These are phyloP conservation scores for Leptoclinus maculatus DNA, from an alignment of 2,797 vertebrate genomes.

Conservation along the genomic window DNA sequence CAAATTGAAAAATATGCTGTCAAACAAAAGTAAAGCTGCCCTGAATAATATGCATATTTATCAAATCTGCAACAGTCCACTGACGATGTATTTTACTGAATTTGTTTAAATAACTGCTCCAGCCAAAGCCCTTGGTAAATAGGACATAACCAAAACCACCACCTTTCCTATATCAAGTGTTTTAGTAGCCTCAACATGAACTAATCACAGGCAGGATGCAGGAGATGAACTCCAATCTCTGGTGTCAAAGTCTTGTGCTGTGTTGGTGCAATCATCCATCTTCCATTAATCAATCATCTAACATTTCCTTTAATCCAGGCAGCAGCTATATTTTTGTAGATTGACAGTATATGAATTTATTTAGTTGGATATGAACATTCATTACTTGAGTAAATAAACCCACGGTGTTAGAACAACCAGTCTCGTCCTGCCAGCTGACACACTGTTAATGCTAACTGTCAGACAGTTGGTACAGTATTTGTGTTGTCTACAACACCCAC, in stretches of 20 bases:
- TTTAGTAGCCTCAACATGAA: neutral
- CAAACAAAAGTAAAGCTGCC: neutral
- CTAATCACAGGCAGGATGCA: neutral
- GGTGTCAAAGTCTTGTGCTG: neutral
- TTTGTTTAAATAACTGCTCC: neutral
- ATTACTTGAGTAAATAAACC: neutral
- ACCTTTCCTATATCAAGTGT: neutral
- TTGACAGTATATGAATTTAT: neutral
- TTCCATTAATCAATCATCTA: neutral
- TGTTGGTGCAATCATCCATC: neutral
- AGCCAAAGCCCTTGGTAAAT: neutral
- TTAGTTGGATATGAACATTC: neutral
- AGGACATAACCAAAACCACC: neutral
- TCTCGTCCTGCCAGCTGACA: slow-evolving; percentile 2
- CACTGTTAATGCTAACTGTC: slow-evolving; percentile 48
- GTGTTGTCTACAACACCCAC: slow-evolving; percentile 32
- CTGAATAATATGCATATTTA: neutral
- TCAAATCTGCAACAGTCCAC: neutral
- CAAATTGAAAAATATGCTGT: neutral
- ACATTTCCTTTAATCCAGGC: neutral
- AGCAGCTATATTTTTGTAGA: neutral
- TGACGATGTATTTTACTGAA: neutral
- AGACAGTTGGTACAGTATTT: slow-evolving; percentile 25
- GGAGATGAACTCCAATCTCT: neutral
- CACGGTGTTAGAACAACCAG: neutral